Evolutionary conservation across 1,140 invertebrate genomes (phyloP), one percentile per base, ranked within the genome.

Genomic region (Araneus ventricosus): DNA sequence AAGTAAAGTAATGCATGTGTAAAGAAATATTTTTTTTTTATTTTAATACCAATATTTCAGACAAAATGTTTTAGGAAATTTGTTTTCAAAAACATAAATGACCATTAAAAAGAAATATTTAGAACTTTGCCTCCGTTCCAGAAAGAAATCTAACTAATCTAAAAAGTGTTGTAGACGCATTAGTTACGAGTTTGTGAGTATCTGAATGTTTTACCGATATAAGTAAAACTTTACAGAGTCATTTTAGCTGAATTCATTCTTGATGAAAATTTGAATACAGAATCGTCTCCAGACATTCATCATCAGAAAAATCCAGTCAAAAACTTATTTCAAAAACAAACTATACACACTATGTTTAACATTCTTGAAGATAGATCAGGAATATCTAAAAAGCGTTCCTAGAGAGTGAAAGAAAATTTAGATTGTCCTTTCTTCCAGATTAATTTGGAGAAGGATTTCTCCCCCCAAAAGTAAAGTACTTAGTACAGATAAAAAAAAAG

Each of bases 401-500:
- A 27, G 24, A 22, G 45, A 14, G 24, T 84, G 22, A 84, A 45
- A 45, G 45, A 80, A 57, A 84, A 57, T 27, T 14, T 17, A 34
- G 30, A 79, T 59, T 17, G 59, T 59, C 41, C 52, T 80, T 52
- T 57, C 45, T 37, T 24, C 24, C 52, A 14, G 67, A 79, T 90
- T 90, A 90, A 90, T 79, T 90, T 90, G 39, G 27, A 61, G 27
- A 63, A 37, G 22, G 14, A 45, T 34, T 27, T 37, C 39, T 90
- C 80, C 37, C n/a, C 63, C 61, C 20, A 37, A 39, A 52, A 41
- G 30, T 39, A 70, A 88, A 88, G 59, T 67, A 88, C 34, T 88
- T 67, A n/a, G 34, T n/a, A 37, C 2, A 70, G 7, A 8, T 61
- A 79, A 57, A 90, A 59, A 57, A 67, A 88, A 70, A 88, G 3